Conservation (phyloP, 2,113 vertebrate species). For the Aythya baeri region DNA sequence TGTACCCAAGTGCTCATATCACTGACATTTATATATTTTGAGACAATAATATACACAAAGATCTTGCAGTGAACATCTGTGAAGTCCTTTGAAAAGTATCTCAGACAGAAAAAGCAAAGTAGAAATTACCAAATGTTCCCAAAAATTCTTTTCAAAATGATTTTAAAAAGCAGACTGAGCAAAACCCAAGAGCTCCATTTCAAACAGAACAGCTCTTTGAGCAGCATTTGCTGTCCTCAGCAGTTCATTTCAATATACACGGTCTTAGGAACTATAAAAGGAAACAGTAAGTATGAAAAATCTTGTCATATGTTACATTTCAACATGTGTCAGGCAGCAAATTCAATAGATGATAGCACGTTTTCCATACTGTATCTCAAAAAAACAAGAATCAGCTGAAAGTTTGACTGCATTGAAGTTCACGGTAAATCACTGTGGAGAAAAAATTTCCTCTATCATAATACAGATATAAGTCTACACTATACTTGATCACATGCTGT, state of each 20-base stretch:
- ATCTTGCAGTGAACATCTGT: background rate
- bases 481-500: background rate
- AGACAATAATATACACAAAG: background rate
- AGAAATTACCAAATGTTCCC: background rate
- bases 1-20: background rate
- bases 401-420: background rate
- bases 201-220: background rate
- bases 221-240: conserved; percentile 38
- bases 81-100: background rate
- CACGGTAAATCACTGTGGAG: background rate
- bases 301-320: background rate
- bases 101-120: background rate
- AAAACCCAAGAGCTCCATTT: conserved; percentile 18
- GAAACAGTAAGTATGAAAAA: background rate
- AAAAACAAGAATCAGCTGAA: background rate
- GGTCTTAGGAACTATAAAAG: background rate
- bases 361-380: background rate
- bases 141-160: background rate
- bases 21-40: background rate
- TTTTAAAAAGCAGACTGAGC: background rate
- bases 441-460: background rate
- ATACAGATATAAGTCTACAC: background rate
- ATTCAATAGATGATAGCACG: background rate
- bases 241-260: background rate
- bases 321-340: background rate